Conservation (phyloP, 2,113 vertebrate genomes). For the Eurypyga helias region DNA sequence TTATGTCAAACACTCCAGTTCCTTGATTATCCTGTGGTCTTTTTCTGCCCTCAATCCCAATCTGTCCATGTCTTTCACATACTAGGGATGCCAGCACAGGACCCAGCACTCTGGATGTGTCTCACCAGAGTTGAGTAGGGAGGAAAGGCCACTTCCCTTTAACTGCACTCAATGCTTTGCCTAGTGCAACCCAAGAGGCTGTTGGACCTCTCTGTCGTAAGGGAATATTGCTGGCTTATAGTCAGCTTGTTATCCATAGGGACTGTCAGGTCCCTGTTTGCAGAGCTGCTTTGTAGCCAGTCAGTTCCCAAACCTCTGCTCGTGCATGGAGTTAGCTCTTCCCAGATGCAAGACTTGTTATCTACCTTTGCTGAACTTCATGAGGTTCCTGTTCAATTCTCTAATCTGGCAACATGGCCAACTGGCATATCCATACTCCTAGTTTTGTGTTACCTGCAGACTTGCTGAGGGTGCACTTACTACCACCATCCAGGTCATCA, state of each 20-base stretch:
- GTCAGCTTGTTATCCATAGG: background rate
- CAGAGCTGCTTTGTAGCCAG: background rate
- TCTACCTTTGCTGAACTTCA: background rate
- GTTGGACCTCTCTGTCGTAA: background rate
- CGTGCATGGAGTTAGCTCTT: background rate
- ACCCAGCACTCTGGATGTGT: background rate
- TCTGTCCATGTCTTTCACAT: background rate
- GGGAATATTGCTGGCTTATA: background rate
- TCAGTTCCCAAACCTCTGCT: background rate
- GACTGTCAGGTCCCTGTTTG: background rate
- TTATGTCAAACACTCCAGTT: background rate
- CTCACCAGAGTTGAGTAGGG: background rate
- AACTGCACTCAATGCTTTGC: background rate
- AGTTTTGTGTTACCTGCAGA: background rate
- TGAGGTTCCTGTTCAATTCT: background rate
- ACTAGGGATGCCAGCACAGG: background rate
- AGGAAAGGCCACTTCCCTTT: background rate
- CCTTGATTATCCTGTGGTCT: too few species aligned
- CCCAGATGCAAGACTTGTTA: background rate
- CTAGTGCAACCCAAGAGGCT: background rate
- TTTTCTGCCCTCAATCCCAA: background rate
- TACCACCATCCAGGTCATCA: background rate
- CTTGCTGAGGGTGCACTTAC: background rate
- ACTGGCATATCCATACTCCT: fast-evolving
- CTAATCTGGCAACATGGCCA: background rate